These are phyloP conservation scores for Caenorhabditis uteleia DNA, from an alignment of 2,888 invertebrate species.

Conservation along the genomic window DNA sequence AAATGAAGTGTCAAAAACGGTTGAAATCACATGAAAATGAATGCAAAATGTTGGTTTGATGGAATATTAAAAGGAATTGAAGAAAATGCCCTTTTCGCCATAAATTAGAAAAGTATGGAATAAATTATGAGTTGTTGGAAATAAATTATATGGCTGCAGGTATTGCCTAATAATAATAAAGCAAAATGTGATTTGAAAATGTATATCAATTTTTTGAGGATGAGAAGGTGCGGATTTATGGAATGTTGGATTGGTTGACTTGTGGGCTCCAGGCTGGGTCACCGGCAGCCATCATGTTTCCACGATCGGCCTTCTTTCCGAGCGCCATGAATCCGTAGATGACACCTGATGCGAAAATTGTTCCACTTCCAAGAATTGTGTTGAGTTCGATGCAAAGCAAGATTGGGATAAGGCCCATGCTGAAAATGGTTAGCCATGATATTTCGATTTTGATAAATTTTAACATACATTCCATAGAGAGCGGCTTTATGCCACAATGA, in stretches of 20 bases:
- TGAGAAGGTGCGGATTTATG: slow-evolving; percentile 27
- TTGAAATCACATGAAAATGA: too few species aligned
- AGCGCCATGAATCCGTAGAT: slow-evolving; percentile 92
- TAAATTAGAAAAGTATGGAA: too few species aligned
- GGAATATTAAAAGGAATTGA: too few species aligned
- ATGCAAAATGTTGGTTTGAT: too few species aligned
- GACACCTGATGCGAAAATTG: slow-evolving; percentile 86
- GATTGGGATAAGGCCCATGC: slow-evolving; percentile 82
- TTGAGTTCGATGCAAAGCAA: slow-evolving; percentile 80
- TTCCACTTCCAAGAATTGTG: slow-evolving; percentile 85
- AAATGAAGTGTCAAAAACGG: too few species aligned
- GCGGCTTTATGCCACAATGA: slow-evolving; percentile 67
- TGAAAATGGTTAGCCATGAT: slow-evolving; percentile 73
- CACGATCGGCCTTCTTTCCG: slow-evolving; percentile 80
- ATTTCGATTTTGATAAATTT: slow-evolving; percentile 2
- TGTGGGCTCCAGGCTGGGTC: slow-evolving; percentile 66
- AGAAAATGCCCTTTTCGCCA: too few species aligned
- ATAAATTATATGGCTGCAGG: too few species aligned
- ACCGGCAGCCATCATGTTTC: slow-evolving; percentile 66
- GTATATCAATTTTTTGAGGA: too few species aligned
- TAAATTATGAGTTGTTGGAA: too few species aligned
- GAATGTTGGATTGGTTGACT: slow-evolving; percentile 52
- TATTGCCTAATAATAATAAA: too few species aligned
- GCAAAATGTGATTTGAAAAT: too few species aligned
- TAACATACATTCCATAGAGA: slow-evolving; percentile 60